phyloP scores from a whole-genome alignment of 2,797 vertebrate genomes.

The Chaenodraco wilsoni region DNA sequence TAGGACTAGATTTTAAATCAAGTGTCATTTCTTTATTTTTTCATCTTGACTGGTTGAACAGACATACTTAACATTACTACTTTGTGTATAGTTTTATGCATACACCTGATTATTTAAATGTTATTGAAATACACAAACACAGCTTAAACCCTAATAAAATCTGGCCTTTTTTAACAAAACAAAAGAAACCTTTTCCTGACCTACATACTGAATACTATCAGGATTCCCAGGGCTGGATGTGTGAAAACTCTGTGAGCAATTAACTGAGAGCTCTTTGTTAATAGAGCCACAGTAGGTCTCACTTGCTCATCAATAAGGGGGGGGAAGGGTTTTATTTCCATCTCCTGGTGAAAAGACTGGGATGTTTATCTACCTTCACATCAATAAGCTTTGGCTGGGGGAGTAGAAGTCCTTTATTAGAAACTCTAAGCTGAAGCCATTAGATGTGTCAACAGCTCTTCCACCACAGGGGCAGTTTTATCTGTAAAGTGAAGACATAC shows the following conservation, averaged over 20 bases:
- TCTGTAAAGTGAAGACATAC: constrained; percentile 23
- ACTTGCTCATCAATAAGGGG: constrained; percentile 82
- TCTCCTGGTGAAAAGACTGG: constrained; percentile 76
- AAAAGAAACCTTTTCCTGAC: constrained; percentile 68
- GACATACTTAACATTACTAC: not conserved
- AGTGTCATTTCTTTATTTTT: not conserved
- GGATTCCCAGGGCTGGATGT: constrained; percentile 71
- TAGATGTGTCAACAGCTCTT: constrained; percentile 56
- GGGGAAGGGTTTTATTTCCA: constrained; percentile 80
- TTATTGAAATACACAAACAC: constrained; percentile 23
- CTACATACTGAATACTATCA: constrained; percentile 72
- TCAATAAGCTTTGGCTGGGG: constrained; percentile 65
- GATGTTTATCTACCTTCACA: constrained; percentile 79
- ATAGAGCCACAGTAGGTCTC: constrained; percentile 80
- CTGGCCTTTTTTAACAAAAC: constrained; percentile 41
- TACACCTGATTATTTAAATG: not conserved
- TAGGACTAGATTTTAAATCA: not conserved
- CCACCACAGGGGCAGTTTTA: constrained; percentile 31
- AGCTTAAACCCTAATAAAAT: constrained; percentile 35
- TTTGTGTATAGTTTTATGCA: not conserved
- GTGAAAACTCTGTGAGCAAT: constrained; percentile 80
- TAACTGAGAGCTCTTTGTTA: constrained; percentile 83
- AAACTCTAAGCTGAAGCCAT: constrained; percentile 59
- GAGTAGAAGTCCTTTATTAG: constrained; percentile 58
- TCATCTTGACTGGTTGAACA: not conserved